A percentile compares a stretch with the other conserved stretches of the same genome.
Conservation (phyloP, 2,113 vertebrate species). For the Gavia stellata region DNA sequence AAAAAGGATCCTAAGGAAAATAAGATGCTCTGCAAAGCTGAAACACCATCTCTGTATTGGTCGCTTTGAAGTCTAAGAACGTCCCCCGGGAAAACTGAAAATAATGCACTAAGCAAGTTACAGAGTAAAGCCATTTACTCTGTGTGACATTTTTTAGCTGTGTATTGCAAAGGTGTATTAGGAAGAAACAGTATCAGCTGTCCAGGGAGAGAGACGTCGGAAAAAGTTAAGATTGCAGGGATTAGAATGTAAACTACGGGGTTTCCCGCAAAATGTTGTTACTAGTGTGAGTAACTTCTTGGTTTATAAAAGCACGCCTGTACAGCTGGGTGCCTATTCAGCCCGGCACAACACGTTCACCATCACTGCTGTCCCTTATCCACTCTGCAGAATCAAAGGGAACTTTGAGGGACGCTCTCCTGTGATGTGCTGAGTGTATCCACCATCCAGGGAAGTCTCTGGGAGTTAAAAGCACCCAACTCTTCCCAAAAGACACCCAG, state of each 20-base stretch:
- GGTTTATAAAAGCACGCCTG: neutral
- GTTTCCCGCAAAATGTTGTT: neutral
- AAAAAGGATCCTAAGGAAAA: neutral
- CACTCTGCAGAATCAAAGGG: neutral
- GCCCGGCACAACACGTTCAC: neutral
- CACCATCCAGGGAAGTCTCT: neutral
- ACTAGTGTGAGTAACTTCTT: neutral
- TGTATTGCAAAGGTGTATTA: neutral
- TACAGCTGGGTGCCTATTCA: neutral
- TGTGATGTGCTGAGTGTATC: neutral
- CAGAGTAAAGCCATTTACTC: constrained; percentile 16
- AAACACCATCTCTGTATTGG: neutral
- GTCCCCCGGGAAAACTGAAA: neutral
- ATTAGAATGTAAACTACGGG: neutral
- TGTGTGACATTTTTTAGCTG: neutral
- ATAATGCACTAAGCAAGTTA: neutral
- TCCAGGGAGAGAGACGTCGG: neutral
- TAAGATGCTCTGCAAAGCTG: neutral
- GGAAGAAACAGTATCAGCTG: neutral
- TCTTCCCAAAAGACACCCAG: neutral
- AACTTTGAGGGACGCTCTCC: neutral
- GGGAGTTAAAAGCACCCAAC: neutral
- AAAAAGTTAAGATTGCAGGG: neutral
- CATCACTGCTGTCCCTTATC: neutral
- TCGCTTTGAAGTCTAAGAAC: neutral